A percentile compares a stretch with the other conserved stretches of the same genome.
phyloP scores from a whole-genome alignment of 2,888 invertebrate species.

The Hyalella azteca region DNA sequence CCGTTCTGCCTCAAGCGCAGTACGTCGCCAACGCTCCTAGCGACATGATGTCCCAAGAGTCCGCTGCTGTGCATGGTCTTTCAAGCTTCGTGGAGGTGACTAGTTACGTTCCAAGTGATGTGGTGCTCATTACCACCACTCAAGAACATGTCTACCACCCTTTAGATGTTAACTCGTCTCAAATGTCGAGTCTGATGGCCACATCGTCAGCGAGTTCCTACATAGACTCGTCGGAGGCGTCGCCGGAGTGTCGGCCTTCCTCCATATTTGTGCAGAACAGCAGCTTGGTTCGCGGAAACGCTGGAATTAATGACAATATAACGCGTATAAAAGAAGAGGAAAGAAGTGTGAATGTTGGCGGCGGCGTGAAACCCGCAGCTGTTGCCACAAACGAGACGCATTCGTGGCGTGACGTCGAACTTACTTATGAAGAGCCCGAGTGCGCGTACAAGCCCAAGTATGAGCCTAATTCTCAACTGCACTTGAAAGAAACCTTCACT shows the following conservation, averaged over 20 bases:
- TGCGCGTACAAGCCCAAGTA: slow-evolving; percentile 36
- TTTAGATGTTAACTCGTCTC: background rate
- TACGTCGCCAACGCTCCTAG: background rate
- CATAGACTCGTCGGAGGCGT: no score
- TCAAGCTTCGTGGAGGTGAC: slow-evolving; percentile 3
- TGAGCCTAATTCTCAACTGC: slow-evolving; percentile 13
- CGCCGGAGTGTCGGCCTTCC: no score
- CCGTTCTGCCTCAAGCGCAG: background rate
- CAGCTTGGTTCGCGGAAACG: background rate
- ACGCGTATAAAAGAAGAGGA: background rate
- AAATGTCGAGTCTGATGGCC: background rate
- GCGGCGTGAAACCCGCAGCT: background rate
- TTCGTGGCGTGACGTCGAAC: background rate
- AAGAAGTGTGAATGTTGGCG: background rate
- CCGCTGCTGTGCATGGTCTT: background rate
- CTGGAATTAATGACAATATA: background rate
- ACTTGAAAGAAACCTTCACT: slow-evolving; percentile 2
- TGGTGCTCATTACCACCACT: background rate
- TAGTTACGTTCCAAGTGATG: background rate
- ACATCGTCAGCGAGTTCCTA: background rate
- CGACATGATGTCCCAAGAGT: background rate
- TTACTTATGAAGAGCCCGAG: slow-evolving; percentile 1
- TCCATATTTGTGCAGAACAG: no score
- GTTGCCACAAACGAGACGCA: background rate
- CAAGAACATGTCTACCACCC: slow-evolving; percentile 15